Base-by-base conservation (phyloP, 2,888 invertebrate genomes). In the Acronicta leporina region DNA sequence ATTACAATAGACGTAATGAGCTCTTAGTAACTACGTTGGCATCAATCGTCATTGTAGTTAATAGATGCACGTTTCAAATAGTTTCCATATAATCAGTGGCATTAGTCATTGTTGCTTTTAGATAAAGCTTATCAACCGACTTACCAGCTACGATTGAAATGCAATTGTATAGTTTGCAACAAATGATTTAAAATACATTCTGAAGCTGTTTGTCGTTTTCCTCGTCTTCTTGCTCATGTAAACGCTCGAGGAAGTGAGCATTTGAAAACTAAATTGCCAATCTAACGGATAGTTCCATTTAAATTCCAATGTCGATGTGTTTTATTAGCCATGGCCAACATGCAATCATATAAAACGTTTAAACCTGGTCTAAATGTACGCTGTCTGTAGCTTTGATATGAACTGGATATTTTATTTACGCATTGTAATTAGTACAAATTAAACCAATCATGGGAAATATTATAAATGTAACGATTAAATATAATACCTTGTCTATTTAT, bases 231-330 rank as follows among this genome's bases (percentile, higher is more conserved):
- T 63, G 61, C 63, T 46, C 55, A 72, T 63, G 65, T 66, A 57
- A 75, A 66, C 47, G 46, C 46, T 62, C 14, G 44, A 64, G 69
- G 62, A 62, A 68, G 54, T 53, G 41, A 45, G 55, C 58, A 60
- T 43, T 38, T 40, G 46, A 63, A 61, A 61, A 61, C 44, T 69
- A 65, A 72, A 74, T 72, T 74, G 59, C 67, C 62, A 62, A 68
- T 68, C 46, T 73, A 75, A 77, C 61, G 60, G 62, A 72, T 58
- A 69, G 63, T 64, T 70, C 68, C 53, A 81, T 84, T 79, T 63
- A 77, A 68, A 77, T 82, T 82, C 75, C 73, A 66, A 54, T 57
- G 66, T 38, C 40, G 38, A n/a, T n/a, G 38, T 7, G 45, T 46
- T 55, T 49, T 42, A 68, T 57, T 68, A 50, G 46, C 40, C 33